Evolutionary conservation across 1,140 invertebrate genomes (phyloP).

Genomic region (Proctacanthus coquilletti): DNA sequence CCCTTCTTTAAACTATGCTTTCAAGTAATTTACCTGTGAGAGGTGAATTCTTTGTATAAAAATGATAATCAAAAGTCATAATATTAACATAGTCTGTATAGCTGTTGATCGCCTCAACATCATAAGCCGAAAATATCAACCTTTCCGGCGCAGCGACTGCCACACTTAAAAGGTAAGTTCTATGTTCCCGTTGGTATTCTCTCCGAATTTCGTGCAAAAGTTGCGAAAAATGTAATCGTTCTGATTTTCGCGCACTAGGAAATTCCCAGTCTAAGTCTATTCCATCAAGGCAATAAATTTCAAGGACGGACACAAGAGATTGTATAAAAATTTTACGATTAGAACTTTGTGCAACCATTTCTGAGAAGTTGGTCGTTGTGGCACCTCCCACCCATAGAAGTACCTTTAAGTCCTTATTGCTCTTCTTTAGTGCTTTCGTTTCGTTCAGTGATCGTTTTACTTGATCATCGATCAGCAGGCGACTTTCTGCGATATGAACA

Average conservation of each 20-base stretch:
- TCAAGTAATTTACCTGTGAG: constrained; percentile 42
- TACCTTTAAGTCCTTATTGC: constrained; percentile 55
- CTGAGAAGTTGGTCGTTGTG: constrained; percentile 43
- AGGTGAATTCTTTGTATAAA: constrained; percentile 55
- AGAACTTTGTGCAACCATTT: constrained; percentile 51
- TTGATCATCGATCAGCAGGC: constrained; percentile 32
- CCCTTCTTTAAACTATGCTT: not conserved
- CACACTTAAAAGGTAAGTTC: constrained; percentile 46
- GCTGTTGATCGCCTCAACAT: constrained; percentile 56
- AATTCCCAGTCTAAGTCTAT: constrained; percentile 83
- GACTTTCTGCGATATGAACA: constrained; percentile 45
- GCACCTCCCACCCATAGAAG: constrained; percentile 62
- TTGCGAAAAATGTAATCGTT: constrained; percentile 54
- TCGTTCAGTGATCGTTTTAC: constrained; percentile 34
- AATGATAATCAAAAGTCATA: constrained; percentile 84
- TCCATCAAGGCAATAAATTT: constrained; percentile 54
- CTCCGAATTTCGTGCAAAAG: constrained; percentile 50
- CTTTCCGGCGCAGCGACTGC: constrained; percentile 59
- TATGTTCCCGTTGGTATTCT: constrained; percentile 41
- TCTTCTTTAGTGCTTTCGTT: constrained; percentile 41
- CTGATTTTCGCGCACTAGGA: constrained; percentile 43
- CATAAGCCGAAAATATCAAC: constrained; percentile 58
- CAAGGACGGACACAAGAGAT: constrained; percentile 44
- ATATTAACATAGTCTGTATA: constrained; percentile 75
- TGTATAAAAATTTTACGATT: constrained; percentile 54